Evolutionary conservation across 2,113 vertebrate species (phyloP), one percentile per base, ranked within the genome.

Genomic region (Taurulus bubalis): DNA sequence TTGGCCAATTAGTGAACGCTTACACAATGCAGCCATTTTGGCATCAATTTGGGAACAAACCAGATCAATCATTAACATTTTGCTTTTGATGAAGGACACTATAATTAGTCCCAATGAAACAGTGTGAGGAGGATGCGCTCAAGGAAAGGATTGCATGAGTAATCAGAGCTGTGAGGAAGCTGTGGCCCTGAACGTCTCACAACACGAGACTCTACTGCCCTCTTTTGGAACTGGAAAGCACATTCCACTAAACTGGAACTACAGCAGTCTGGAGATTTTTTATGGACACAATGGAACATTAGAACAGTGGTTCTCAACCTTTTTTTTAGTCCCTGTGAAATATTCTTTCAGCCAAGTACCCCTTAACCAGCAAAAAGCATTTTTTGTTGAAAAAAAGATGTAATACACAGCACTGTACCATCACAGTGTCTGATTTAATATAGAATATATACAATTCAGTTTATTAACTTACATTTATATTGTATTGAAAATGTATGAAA

Each of bases 81-180:
- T 87, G 82, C 79, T 91, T 89, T 89, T 92, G 87, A 93, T 89
- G 91, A 94, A 91, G 89, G 93, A 86, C 82, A 70, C 85, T 70
- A 86, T 95, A 95, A 95, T 95, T 94, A 94, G 86, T 95, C 95
- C 92, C 95, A 79, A 51, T 90, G 93, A 95, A 95, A 95, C 87
- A 51, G 68, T 45, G 34, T 14, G 32, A 69, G 59, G 40, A 49
- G 63, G 71, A 67, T 75, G 36, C 80, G 75, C 77, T 83, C 38
- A 58, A 79, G 75, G 70, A 83, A 77, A 84, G 12, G 51, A 3
- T 28, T 56, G 76, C 59, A 26, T 22, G 49, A 74, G 42, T 55
- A 77, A 49, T 20, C 64, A 24, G 38, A 80, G 42, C 66, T 63
- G 65, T 3, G 80, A 38, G 40, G 53, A n/a, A 6, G 36, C 49